Evolutionary conservation across 2,888 invertebrate genomes (phyloP).

Genomic region (Andrena minutula): DNA sequence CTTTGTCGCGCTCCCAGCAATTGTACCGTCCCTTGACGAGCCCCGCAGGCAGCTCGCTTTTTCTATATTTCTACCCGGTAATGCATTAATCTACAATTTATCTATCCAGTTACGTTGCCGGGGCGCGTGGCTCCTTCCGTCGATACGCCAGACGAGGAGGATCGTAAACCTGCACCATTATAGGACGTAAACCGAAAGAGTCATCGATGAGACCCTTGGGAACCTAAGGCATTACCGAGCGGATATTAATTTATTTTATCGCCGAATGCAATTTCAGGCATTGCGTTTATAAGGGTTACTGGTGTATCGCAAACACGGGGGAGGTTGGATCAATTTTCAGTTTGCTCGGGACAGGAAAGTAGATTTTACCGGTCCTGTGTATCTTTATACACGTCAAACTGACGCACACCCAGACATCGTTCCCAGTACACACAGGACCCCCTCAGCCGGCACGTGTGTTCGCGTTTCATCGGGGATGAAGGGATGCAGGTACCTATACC

Average conservation of each 20-base stretch:
- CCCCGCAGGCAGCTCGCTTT: not conserved
- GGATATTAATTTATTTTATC: conserved; percentile 57
- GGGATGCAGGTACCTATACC: conserved; percentile 69
- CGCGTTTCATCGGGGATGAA: conserved; percentile 60
- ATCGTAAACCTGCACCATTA: conserved; percentile 7
- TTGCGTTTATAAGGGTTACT: conserved; percentile 52
- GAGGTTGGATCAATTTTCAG: conserved; percentile 71
- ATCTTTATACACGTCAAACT: conserved; percentile 67
- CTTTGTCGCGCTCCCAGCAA: conserved; percentile 27
- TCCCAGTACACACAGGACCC: conserved; percentile 5
- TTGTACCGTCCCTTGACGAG: conserved; percentile 25
- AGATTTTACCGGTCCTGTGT: conserved; percentile 73
- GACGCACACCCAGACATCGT: conserved; percentile 25
- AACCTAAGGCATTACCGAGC: conserved; percentile 42
- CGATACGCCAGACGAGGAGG: not conserved
- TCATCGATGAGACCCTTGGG: conserved; percentile 43
- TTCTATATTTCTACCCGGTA: not conserved
- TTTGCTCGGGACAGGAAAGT: conserved; percentile 69
- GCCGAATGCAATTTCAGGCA: conserved; percentile 51
- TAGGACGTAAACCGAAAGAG: conserved; percentile 20
- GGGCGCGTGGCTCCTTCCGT: not conserved
- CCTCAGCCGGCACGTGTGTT: conserved; percentile 33
- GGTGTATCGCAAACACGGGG: conserved; percentile 31
- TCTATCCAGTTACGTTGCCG: not conserved
- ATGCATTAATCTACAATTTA: conserved; percentile 20